phyloP scores from a whole-genome alignment of 2,888 invertebrate genomes.

The Endomychus coccineus region DNA sequence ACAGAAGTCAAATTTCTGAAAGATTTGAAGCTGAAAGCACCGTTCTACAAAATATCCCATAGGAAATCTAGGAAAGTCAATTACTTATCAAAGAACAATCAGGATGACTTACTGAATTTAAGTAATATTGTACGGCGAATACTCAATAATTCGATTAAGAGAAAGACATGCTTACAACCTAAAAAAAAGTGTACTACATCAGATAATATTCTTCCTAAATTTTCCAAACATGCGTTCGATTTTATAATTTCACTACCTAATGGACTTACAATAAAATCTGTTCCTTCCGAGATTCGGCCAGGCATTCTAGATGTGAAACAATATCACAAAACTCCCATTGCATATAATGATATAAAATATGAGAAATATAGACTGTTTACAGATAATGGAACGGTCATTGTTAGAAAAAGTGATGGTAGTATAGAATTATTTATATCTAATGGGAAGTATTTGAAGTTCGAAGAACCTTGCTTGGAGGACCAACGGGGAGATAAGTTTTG shows the following conservation, averaged over 20 bases:
- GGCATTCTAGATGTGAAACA: slow-evolving; percentile 27
- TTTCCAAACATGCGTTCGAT: slow-evolving; percentile 13
- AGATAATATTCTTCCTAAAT: slow-evolving; percentile 2
- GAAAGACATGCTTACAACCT: slow-evolving; percentile 7
- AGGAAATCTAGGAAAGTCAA: too few species aligned
- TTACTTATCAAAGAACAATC: too few species aligned
- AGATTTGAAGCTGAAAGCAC: too few species aligned
- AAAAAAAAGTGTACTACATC: slow-evolving; percentile 7
- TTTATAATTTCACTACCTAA: slow-evolving; percentile 30
- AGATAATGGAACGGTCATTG: slow-evolving; percentile 25
- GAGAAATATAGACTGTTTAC: slow-evolving; percentile 32
- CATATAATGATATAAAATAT: slow-evolving; percentile 12
- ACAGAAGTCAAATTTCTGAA: slow-evolving; percentile 6
- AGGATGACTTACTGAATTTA: too few species aligned
- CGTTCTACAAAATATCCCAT: too few species aligned
- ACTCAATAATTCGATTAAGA: background rate
- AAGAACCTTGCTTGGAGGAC: too few species aligned
- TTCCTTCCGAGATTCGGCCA: slow-evolving; percentile 20
- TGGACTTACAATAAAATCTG: slow-evolving; percentile 25
- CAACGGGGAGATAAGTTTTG: too few species aligned
- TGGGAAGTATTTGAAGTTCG: too few species aligned
- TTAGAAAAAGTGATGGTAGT: slow-evolving; percentile 28
- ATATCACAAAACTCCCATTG: slow-evolving; percentile 16
- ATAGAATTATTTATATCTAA: slow-evolving; percentile 27
- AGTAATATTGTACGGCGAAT: slow-evolving; percentile 7